phyloP scores from a whole-genome alignment of 2,113 vertebrate species.

The Sphyrna mokarran region DNA sequence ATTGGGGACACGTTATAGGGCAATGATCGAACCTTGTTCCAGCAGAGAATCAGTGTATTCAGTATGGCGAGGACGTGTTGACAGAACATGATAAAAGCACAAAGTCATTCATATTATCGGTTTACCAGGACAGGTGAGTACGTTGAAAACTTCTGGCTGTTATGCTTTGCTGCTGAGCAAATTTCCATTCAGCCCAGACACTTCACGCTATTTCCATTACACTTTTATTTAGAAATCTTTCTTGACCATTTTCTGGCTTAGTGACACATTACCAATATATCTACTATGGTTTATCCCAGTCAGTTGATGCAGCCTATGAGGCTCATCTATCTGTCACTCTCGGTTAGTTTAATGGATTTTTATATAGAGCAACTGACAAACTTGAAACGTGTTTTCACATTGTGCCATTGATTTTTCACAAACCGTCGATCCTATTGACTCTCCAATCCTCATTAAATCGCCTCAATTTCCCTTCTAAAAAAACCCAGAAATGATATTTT shows the following conservation, averaged over 20 bases:
- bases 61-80: not conserved
- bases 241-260: slow-evolving; percentile 21
- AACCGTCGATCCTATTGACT: not conserved
- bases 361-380: slow-evolving; percentile 28
- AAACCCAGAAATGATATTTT: not conserved
- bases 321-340: slow-evolving; percentile 26
- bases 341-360: slow-evolving; percentile 34
- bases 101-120: not conserved
- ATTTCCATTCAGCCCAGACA: not conserved
- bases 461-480: slow-evolving; percentile 14
- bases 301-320: slow-evolving; percentile 2
- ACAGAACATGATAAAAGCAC: not conserved
- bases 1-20: not conserved
- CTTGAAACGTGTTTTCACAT: slow-evolving; percentile 9
- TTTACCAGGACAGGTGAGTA: not conserved
- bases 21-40: not conserved
- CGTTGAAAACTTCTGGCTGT: not conserved
- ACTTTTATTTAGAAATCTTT: not conserved
- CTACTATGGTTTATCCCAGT: slow-evolving; percentile 1
- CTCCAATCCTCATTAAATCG: slow-evolving; percentile 17
- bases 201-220: not conserved
- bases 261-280: slow-evolving; percentile 23
- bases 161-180: not conserved
- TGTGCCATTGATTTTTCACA: slow-evolving; percentile 26
- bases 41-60: not conserved